Base-by-base conservation (phyloP, 1,140 invertebrate species). In the Procambarus clarkii region DNA sequence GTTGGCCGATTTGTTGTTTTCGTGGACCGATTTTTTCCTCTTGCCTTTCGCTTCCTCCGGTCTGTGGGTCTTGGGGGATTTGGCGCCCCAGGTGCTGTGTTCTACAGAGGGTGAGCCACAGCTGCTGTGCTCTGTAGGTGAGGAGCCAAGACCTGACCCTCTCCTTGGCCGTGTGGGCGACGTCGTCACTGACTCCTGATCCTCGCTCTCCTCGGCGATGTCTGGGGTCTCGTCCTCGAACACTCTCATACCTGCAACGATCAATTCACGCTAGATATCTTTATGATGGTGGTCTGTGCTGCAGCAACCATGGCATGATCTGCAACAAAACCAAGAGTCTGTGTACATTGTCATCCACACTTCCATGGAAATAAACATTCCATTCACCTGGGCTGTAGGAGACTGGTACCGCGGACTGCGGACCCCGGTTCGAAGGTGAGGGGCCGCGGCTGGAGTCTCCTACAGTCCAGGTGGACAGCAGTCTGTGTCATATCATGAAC, bases 161-260 rank as follows among this genome's bases (percentile, higher is more conserved):
- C 82, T 34, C 44, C 71, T 58, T 21, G 45, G 50, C 7, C 54
- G 60, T 34, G 34, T 34, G 50, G 50, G 50, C 50, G 50, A 13
- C 85, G 48, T 74, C 77, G 64, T 58, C 24, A 71, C 45, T 46
- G 46, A 45, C 21, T 87, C 85, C 48, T 87, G 85, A 48, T 87
- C 85, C 34, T 87, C 85, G 15, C 58, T 87, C 54, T 87, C 85
- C 76, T 87, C 85, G 46, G 74, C 76, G 34, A 87, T 87, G 74
- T 87, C 85, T 15, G 71, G 21, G 7, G 71, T 34, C 44, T 60
- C 69, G 2, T 34, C 69, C 24, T 74, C 69, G 11, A 74, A 74
- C 5, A 34, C 24, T 34, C n/a, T 24, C 0, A 34, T 34, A 24
- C 69, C 69, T 74, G 69, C 11, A 74, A 54, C 1, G 34, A 34